Conservation (phyloP, 2,113 vertebrate species). For the Aix galericulata region DNA sequence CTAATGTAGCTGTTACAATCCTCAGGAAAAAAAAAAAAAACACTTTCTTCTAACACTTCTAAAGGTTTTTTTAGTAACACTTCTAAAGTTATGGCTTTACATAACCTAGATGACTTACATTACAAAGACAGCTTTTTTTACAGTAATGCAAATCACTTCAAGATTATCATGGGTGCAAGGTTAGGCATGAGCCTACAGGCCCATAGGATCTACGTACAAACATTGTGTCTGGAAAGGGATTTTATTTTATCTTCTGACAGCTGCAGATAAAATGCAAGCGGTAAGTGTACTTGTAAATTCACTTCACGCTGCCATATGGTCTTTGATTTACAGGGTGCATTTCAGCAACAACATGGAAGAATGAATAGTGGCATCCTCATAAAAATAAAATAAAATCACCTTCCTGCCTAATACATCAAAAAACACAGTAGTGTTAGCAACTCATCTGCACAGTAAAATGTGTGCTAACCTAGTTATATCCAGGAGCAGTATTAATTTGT, state of each 20-base stretch:
- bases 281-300: background rate
- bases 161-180: background rate
- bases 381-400: background rate
- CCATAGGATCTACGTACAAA: background rate
- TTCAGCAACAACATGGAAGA: background rate
- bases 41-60: too few relatives aligned
- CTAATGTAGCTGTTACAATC: background rate
- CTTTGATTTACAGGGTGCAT: background rate
- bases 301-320: background rate
- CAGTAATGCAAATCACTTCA: background rate
- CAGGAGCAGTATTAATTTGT: background rate
- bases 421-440: background rate
- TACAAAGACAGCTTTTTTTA: background rate
- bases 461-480: background rate
- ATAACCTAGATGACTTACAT: background rate
- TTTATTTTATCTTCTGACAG: background rate
- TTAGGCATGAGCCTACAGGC: background rate
- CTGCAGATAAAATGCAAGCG: background rate
- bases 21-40: background rate
- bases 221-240: background rate
- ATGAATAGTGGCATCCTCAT: background rate
- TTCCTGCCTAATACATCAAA: background rate
- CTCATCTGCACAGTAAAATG: background rate
- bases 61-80: too few relatives aligned
- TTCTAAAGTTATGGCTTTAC: background rate